Evolutionary conservation across 1,140 invertebrate genomes (phyloP), one percentile per base, ranked within the genome.

Genomic region (Catajapyx aquilonaris): DNA sequence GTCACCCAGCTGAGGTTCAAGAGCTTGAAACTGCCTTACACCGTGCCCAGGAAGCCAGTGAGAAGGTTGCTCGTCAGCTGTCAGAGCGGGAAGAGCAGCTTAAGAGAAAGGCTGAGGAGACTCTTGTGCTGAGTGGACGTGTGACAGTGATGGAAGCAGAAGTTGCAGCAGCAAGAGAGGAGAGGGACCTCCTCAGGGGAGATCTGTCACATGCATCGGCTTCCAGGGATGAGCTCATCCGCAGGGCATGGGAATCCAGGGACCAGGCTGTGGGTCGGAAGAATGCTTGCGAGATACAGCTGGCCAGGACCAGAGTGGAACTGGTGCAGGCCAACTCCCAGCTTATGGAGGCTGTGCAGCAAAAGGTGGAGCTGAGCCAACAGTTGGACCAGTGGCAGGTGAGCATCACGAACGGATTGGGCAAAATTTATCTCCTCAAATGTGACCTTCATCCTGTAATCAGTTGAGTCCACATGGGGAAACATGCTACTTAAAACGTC

Each of bases 371-470:
- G 53, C 65, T 94, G 1, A 87, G 84, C 20, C 84, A 94, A 51
- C 85, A 93, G 52, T 58, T 94, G 10, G 87, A 93, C 50, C 86
- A 93, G 60, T 95, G 87, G 87, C 81, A 88, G 78, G 80, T 84
- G n/a, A n/a, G n/a, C n/a, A n/a, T n/a, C n/a, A n/a, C n/a, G n/a
- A n/a, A n/a, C n/a, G n/a, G n/a, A n/a, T n/a, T n/a, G n/a, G n/a
- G n/a, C n/a, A n/a, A n/a, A n/a, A n/a, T n/a, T n/a, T n/a, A n/a
- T n/a, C n/a, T n/a, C n/a, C n/a, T n/a, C n/a, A n/a, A n/a, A n/a
- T n/a, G n/a, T n/a, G n/a, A n/a, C n/a, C n/a, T n/a, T n/a, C n/a
- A n/a, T n/a, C n/a, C n/a, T n/a, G n/a, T n/a, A n/a, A n/a, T n/a
- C n/a, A n/a, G n/a, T n/a, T n/a, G n/a, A n/a, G n/a, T n/a, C n/a